Percentiles rank a stretch among this genome's conserved stretches.
These are phyloP conservation scores for Aurelia aurita DNA, from an alignment of 30 jellyfish, hydroid and myxozoan genomes.

Conservation along the genomic window DNA sequence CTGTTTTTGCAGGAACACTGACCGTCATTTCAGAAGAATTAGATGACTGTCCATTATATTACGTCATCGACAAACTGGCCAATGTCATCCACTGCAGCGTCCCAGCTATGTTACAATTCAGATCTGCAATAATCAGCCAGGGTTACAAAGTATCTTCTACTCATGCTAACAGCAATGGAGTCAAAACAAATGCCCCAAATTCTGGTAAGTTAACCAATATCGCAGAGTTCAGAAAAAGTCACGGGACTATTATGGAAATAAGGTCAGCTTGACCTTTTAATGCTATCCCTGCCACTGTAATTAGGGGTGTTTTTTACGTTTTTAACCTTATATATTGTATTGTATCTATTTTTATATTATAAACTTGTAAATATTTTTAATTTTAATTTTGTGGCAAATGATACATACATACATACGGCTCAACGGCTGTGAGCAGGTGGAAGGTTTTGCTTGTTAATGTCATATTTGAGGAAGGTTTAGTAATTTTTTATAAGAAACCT, in stretches of 20 bases:
- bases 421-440: too few species aligned
- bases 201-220: conserved; percentile 59
- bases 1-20: conserved; percentile 75
- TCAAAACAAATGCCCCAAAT: conserved; percentile 93
- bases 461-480: too few species aligned
- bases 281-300: too few species aligned
- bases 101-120: conserved; percentile 90
- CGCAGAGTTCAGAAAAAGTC: too few species aligned
- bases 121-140: conserved; percentile 82
- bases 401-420: too few species aligned
- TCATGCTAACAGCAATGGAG: conserved; percentile 89
- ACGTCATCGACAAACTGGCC: conserved; percentile 78
- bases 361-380: background rate
- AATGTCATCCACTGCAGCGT: conserved; percentile 86
- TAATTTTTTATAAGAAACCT: too few species aligned
- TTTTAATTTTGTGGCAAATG: too few species aligned
- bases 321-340: too few species aligned
- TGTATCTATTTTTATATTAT: background rate
- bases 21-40: conserved; percentile 88
- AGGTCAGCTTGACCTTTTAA: background rate
- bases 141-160: conserved; percentile 92
- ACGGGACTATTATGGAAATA: too few species aligned
- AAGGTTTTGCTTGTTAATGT: too few species aligned
- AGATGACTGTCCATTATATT: conserved; percentile 81
- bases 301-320: too few species aligned